These are phyloP conservation scores for Coecobrya sp. DNA, from an alignment of 2,888 invertebrate species.

Conservation along the genomic window DNA sequence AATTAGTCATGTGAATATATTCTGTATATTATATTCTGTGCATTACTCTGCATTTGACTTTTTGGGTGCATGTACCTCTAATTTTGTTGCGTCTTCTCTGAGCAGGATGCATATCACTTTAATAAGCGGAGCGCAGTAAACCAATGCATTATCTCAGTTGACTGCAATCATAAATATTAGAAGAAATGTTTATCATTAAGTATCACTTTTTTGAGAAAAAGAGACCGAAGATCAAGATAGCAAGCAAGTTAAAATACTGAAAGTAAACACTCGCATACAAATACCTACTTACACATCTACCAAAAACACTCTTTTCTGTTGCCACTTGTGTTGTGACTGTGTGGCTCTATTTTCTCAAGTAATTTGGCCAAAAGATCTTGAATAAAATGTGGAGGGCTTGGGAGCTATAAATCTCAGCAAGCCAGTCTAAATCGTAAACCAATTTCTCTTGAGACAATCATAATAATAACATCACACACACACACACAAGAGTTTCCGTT, in stretches of 20 bases:
- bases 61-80: slow-evolving; percentile 9
- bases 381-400: slow-evolving; percentile 79
- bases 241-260: slow-evolving; percentile 10
- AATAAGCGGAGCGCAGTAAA: neutral
- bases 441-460: slow-evolving; percentile 83
- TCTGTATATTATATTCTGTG: too few species aligned
- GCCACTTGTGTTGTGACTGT: neutral
- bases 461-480: slow-evolving; percentile 51
- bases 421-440: slow-evolving; percentile 80
- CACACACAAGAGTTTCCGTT: slow-evolving; percentile 17
- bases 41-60: neutral
- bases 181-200: slow-evolving; percentile 70
- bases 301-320: neutral
- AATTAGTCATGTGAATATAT: too few species aligned
- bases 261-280: slow-evolving; percentile 21
- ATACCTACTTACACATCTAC: too few species aligned
- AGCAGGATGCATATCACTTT: neutral
- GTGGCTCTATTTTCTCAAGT: slow-evolving; percentile 77
- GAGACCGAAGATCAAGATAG: slow-evolving; percentile 43
- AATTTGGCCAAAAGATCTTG: slow-evolving; percentile 74
- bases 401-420: slow-evolving; percentile 80
- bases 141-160: slow-evolving; percentile 50
- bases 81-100: slow-evolving; percentile 30
- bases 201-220: slow-evolving; percentile 41
- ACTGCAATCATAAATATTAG: slow-evolving; percentile 76